Evolutionary conservation across 2,797 vertebrate species (phyloP), one percentile per base, ranked within the genome.

Genomic region (Valencia hispanica): DNA sequence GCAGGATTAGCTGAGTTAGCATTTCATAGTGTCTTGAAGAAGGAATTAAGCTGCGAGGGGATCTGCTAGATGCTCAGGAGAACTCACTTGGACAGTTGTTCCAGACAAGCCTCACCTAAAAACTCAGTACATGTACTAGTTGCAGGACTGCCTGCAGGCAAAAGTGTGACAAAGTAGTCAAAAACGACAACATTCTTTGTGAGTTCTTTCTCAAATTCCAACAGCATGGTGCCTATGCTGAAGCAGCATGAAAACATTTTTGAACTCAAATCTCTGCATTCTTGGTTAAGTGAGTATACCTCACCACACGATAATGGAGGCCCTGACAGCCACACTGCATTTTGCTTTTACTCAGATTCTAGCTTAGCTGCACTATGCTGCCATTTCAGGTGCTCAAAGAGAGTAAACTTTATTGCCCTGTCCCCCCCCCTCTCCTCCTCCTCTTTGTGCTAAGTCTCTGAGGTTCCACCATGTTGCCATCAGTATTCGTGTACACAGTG

Each of bases 241-340:
- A 89, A 86, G 86, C 91, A 90, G 88, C 81, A 55, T 87, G 86
- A 88, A 89, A 86, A 92, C 75, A 12, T 36, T 34, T 88, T 85
- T 86, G 86, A 90, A 83, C 91, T 91, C 72, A 76, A 86, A 89
- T 87, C 85, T 89, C 86, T 86, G 80, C 90, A 93, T 93, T 92
- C 91, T 92, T 90, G 81, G 75, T 90, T 84, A 75, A 87, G 83
- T 48, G 78, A 87, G 73, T 47, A 91, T 87, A 90, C 89, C 88
- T 84, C 86, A 92, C 86, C 79, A 45, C 82, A 79, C 43, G 8
- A 79, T 83, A 89, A 83, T 79, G 53, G 73, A 86, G 78, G 78
- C 83, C 87, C 80, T 74, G 74, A 84, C 57, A 27, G 22, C 36
- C 4, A 14, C 32, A 45, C 6, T 79, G 72, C 63, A n/a, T 74